Conservation (phyloP, 2,888 invertebrate genomes). For the Listrodromus nycthemerus region DNA sequence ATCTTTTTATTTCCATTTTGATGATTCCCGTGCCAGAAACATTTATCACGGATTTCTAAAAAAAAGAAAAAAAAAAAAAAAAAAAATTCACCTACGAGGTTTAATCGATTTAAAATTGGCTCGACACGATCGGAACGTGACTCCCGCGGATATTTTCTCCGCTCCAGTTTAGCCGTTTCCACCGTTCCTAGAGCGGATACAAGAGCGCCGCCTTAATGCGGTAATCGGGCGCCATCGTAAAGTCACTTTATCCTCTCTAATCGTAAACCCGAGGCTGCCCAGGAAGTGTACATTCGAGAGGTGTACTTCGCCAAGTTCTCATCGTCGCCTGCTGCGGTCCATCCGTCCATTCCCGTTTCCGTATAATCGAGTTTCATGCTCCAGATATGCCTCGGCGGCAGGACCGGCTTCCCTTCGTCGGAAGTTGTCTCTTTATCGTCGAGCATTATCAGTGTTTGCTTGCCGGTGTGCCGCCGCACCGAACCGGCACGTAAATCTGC, state of each 20-base stretch:
- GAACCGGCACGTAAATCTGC: constrained; percentile 53
- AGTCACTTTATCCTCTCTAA: constrained; percentile 51
- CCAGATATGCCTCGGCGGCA: constrained; percentile 70
- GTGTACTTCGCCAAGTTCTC: not conserved
- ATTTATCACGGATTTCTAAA: too few relatives aligned
- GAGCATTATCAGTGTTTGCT: constrained; percentile 56
- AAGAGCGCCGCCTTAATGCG: not conserved
- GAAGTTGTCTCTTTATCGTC: constrained; percentile 42
- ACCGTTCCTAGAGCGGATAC: constrained; percentile 5
- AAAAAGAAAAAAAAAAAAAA: too few relatives aligned
- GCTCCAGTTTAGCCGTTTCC: not conserved
- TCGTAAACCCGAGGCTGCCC: constrained; percentile 21
- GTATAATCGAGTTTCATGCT: constrained; percentile 74
- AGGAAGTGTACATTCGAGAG: not conserved
- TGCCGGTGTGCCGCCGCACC: constrained; percentile 25
- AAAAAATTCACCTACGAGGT: too few relatives aligned
- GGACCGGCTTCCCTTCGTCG: constrained; percentile 8
- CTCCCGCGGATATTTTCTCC: too few relatives aligned
- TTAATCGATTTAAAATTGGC: too few relatives aligned
- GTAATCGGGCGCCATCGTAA: constrained; percentile 16
- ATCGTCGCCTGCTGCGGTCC: constrained; percentile 24
- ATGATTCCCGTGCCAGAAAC: too few relatives aligned
- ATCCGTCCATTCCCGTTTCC: constrained; percentile 47
- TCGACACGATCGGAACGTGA: too few relatives aligned
- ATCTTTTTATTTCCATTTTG: too few relatives aligned